Evolutionary conservation across 2,797 vertebrate genomes (phyloP), one percentile per base, ranked within the genome.

Genomic region (Emys orbicularis): DNA sequence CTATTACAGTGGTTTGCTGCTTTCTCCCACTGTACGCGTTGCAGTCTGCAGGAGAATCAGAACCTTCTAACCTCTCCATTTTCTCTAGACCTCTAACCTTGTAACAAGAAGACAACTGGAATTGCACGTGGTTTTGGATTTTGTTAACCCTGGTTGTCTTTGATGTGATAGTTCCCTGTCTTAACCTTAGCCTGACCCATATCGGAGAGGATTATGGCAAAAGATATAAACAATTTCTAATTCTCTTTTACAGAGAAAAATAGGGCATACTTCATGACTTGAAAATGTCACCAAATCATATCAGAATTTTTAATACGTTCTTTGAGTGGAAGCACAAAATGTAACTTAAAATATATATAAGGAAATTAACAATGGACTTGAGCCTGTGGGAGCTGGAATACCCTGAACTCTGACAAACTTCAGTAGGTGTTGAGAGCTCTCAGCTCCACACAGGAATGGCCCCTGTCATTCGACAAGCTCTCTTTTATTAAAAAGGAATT

Each of bases 111-210:
- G 96, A 93, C 88, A 90, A 93, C 92, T 12, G 57, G 90, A 90
- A 89, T 86, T 7, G 31, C 96, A 96, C 87, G 91, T 96, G 92
- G 44, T 87, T 61, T 89, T 83, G 93, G 89, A 37, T 88, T 93
- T 93, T 83, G 74, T 97, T 96, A 96, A 97, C 96, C 95, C 96
- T 31, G 85, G 92, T 97, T 87, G 59, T 94, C 97, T 98, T 97
- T 97, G 97, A 97, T 97, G 91, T 97, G 97, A 96, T 52, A 98
- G 96, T 97, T 95, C 90, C 97, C 95, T 93, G 97, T 98, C 90
- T 97, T 98, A 98, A 98, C 98, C 97, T 97, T 94, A 79, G 90
- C 90, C 96, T 97, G 96, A 98, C 96, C 91, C 97, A 89, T 97
- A 90, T 96, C 93, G 95, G 94, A 98, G 87, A 92, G 97, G 96